Evolutionary conservation across 1,140 invertebrate genomes (phyloP), one percentile per base, ranked within the genome.

Genomic region (Calliopsis andreniformis): DNA sequence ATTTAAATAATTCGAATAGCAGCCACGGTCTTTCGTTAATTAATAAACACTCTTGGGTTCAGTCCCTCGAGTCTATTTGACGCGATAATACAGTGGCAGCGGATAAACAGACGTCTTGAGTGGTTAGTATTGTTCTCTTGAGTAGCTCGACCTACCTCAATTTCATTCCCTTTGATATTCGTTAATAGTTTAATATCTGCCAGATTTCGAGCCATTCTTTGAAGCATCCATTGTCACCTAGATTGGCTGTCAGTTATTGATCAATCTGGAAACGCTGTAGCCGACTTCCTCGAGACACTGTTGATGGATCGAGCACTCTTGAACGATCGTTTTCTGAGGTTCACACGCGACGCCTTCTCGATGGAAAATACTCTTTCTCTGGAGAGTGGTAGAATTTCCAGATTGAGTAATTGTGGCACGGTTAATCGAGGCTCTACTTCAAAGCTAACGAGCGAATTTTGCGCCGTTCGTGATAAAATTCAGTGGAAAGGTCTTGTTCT

Each of bases 241-340:
- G 23, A 64, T 63, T 39, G 59, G 49, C 35, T 7, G 59, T 23
- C n/a, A 28, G 70, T 51, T 64, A 64, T 72, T 39, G 70, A 73
- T 73, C 42, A 43, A 53, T 42, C 39, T 5, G 14, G 8, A 7
- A 28, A 30, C 2, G 5, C 0, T 8, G 10, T 14, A 18, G 61
- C 25, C 14, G 47, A 67, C 39, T 67, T 67, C 25, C 18, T 14
- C 7, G 43, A 47, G 20, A 35, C 23, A 28, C 2, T 5, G 23
- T 66, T 75, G 71, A 75, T 67, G 63, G 62, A 75, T 75, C 62
- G 71, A 39, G 39, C 14, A 35, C 43, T 28, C 10, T 10, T 3
- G 8, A 25, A 14, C 35, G 35, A 63, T 55, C 28, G 49, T 43
- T 53, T 61, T 51, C 3, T 10, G 8, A 32, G 18, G 18, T 30